Evolutionary conservation across 2,888 invertebrate genomes (phyloP), one percentile per base, ranked within the genome.

Genomic region (Mylabris sibirica): DNA sequence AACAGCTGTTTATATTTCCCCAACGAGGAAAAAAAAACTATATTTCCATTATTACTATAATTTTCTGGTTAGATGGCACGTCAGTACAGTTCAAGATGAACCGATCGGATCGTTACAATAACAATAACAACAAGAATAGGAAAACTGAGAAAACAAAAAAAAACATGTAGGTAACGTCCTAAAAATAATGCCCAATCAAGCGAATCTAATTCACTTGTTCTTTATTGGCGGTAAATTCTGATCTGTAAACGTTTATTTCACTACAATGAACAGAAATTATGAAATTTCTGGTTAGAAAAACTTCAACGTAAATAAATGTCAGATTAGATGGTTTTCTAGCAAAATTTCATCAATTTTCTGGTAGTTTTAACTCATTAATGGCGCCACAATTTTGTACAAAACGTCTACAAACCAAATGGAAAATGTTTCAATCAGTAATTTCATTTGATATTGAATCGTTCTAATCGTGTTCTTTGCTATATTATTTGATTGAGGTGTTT

Each of bases 161-260:
- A 26, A 17, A 20, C n/a, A n/a, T n/a, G n/a, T n/a, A n/a, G n/a
- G n/a, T n/a, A n/a, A n/a, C n/a, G n/a, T n/a, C 34, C 35, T 38
- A 38, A 61, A 35, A 41, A 35, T 38, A 64, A 22, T 30, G 60
- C 3, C 34, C 57, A 70, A 70, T 67, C 70, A 70, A 70, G 44
- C 59, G 67, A 11, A 64, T 49, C 5, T 34, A 30, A 59, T 44
- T 60, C 67, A 67, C 70, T 70, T 70, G 67, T 70, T 70, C 70
- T 70, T 62, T 64, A 70, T 67, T 69, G 74, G 75, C 77, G 77
- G 79, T 69, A 75, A 78, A 79, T 78, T 78, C 75, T 77, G 75
- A 82, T 80, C 76, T 77, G 73, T 72, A 75, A 57, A 63, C 81
- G 79, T 82, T 83, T 83, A 83, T 83, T 83, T 72, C 81, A 76